Evolutionary conservation across 2,797 vertebrate species (phyloP), one percentile per base, ranked within the genome.

Genomic region (Alectoris magna): DNA sequence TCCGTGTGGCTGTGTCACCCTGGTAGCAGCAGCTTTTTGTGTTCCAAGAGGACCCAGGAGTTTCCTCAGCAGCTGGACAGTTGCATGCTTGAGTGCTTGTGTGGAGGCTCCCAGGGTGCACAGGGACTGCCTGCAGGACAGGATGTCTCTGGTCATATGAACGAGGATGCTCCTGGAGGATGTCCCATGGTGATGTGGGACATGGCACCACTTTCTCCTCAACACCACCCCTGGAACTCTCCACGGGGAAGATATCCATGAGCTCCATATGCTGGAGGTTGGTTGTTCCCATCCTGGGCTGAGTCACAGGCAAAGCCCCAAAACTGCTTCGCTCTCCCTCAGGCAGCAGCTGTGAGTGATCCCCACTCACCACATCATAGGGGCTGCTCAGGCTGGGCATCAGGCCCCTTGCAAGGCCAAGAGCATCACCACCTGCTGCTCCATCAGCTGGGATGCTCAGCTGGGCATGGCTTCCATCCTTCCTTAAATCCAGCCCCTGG

Each of bases 311-410:
- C 46, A 71, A 49, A n/a, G 6, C 10, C 23, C 8, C 48, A 22
- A 22, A 48, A 43, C 12, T 67, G 56, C 77, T 90, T 48, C 48
- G 87, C 18, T 38, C 83, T 70, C 44, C 38, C 34, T 73, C 15
- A 11, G 21, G 26, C 3, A 29, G 63, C 18, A 53, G 27, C 7
- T 62, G 68, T 1, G 31, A 39, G 11, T 1, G 3, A 31, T 34
- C 49, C 19, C 22, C 23, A 2, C 48, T 56, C 5, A 48, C 17
- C 44, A 43, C 7, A 2, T 27, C 34, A 34, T 10, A 14, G 0
- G 3, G 72, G 44, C 38, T 56, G 11, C 68, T 79, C 76, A 87
- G 67, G 63, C 71, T 88, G 58, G 88, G 75, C 55, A 79, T 16
- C 49, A 90, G 83, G n/a, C 9, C 49, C 21, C 27, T 39, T 8